These are phyloP conservation scores for Pollimyrus isidori DNA, from an alignment of 2,113 vertebrate species.

Conservation along the genomic window DNA sequence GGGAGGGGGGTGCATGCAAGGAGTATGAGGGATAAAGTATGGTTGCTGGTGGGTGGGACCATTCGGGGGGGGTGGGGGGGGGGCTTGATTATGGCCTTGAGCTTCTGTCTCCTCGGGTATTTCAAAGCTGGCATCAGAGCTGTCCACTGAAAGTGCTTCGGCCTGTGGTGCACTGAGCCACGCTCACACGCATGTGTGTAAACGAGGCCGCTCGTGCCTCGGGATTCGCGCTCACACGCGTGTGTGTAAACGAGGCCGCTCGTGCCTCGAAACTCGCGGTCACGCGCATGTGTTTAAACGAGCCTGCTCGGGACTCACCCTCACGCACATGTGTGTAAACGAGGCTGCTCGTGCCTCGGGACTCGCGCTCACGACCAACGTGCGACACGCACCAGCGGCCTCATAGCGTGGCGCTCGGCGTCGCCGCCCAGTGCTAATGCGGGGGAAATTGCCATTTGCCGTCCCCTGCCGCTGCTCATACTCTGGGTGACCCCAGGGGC, in stretches of 20 bases:
- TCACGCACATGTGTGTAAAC: background rate
- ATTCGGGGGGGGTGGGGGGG: background rate
- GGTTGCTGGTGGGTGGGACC: background rate
- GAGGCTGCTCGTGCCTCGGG: background rate
- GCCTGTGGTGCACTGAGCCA: background rate
- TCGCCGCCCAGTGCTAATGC: background rate
- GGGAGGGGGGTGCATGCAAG: background rate
- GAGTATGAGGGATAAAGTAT: background rate
- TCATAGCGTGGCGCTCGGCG: background rate
- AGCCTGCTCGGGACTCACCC: no score
- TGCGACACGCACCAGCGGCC: background rate
- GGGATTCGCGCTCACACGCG: no score
- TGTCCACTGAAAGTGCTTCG: background rate
- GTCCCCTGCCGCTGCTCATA: slow-evolving; percentile 14
- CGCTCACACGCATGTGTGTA: background rate
- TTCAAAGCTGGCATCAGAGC: background rate
- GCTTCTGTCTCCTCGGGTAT: background rate
- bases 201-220: no score
- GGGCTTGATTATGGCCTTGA: background rate
- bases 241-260: no score
- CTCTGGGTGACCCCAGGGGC: slow-evolving; percentile 36
- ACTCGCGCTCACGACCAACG: background rate
- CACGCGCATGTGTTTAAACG: background rate
- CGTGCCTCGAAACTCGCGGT: no score
- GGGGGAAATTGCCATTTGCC: slow-evolving; percentile 36